phyloP scores from a whole-genome alignment of 2,113 vertebrate species.

The Glaucomys volans region DNA sequence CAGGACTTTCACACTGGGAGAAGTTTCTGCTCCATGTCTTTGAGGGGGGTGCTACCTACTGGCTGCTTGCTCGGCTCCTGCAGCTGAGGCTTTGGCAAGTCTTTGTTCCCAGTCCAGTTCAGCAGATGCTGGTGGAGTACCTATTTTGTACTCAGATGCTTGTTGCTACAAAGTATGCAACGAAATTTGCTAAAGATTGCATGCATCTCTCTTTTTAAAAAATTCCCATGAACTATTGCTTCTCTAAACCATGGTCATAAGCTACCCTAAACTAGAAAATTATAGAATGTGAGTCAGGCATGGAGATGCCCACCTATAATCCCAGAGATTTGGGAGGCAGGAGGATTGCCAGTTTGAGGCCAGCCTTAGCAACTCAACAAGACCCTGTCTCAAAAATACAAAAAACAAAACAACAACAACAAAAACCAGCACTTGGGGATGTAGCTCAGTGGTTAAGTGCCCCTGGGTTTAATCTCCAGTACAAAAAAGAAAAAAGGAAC shows the following conservation, averaged over 20 bases:
- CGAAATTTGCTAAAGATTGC: neutral
- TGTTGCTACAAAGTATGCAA: neutral
- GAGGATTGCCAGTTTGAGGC: too few relatives aligned
- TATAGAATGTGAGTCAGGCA: neutral
- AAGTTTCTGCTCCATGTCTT: neutral
- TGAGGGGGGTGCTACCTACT: neutral
- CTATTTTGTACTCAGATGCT: neutral
- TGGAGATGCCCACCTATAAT: too few relatives aligned
- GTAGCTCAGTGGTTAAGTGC: too few relatives aligned
- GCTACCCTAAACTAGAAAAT: neutral
- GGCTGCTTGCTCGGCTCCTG: accelerated
- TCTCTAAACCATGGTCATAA: neutral
- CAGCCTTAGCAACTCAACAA: too few relatives aligned
- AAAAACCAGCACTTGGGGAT: too few relatives aligned
- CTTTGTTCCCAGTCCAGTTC: neutral
- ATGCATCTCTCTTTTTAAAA: neutral
- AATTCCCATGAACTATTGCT: neutral
- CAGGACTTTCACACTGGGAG: too few relatives aligned
- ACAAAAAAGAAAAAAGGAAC: too few relatives aligned
- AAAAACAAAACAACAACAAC: too few relatives aligned
- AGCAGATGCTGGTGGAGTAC: neutral
- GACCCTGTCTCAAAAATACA: too few relatives aligned
- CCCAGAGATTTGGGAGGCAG: too few relatives aligned
- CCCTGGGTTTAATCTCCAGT: too few relatives aligned
- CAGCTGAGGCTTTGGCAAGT: neutral